These are phyloP conservation scores for Agrilus mali DNA, from an alignment of 2,888 invertebrate genomes.

Conservation along the genomic window DNA sequence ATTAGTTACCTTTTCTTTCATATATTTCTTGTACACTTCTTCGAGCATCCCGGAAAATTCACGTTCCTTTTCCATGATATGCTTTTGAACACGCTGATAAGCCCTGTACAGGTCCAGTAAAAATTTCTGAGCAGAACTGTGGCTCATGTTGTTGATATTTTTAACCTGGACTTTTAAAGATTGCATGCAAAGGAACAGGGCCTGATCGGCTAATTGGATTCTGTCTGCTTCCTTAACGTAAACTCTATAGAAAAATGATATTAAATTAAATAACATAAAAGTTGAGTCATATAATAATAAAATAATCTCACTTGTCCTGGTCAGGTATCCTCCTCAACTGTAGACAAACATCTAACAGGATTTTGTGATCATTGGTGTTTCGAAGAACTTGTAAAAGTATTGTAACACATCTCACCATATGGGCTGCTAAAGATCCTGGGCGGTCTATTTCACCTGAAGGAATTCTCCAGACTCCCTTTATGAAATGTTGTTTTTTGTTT, in stretches of 20 bases:
- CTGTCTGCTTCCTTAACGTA: constrained; percentile 79
- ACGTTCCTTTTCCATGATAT: constrained; percentile 42
- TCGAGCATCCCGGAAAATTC: constrained; percentile 51
- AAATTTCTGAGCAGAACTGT: constrained; percentile 32
- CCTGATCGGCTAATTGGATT: constrained; percentile 66
- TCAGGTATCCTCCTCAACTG: constrained; percentile 74
- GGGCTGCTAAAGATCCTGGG: constrained; percentile 82
- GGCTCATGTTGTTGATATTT: constrained; percentile 26
- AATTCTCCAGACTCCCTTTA: constrained; percentile 83
- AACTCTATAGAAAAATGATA: constrained; percentile 37
- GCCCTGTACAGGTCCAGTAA: constrained; percentile 49
- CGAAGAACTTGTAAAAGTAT: constrained; percentile 71
- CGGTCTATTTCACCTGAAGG: constrained; percentile 83
- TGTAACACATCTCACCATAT: constrained; percentile 75
- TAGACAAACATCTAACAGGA: constrained; percentile 65
- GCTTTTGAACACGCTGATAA: constrained; percentile 56
- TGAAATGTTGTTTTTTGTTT: constrained; percentile 8
- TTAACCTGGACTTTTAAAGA: constrained; percentile 52
- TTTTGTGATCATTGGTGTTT: constrained; percentile 66
- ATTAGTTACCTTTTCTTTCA: constrained; percentile 41
- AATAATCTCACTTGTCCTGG: constrained; percentile 58
- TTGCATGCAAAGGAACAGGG: constrained; percentile 59
- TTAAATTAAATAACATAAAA: background rate
- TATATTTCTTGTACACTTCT: constrained; percentile 57
- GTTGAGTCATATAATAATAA: too few species aligned